Conservation (phyloP, 2,888 invertebrate species). For the Muscina levida region DNA sequence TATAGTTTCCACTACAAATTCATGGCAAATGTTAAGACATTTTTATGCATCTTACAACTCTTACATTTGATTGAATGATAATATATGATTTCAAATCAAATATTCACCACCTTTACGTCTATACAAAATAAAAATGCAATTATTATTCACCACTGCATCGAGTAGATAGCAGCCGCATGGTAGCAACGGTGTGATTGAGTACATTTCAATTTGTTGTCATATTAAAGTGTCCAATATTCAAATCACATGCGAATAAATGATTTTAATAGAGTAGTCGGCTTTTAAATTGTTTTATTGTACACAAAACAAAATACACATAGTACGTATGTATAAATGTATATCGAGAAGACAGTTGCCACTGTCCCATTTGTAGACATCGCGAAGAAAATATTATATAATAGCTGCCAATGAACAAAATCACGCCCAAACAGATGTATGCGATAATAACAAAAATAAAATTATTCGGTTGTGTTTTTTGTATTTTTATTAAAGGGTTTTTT, state of each 20-base stretch:
- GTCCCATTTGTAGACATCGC: slow-evolving; percentile 4
- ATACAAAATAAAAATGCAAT: slow-evolving; percentile 1
- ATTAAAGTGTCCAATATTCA: slow-evolving; percentile 55
- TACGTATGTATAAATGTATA: too few species aligned
- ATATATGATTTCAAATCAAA: too few species aligned
- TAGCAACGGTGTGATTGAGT: too few species aligned
- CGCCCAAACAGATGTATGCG: not conserved
- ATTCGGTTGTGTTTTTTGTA: too few species aligned
- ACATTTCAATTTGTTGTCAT: slow-evolving; percentile 31
- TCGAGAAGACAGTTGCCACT: not conserved
- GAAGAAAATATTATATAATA: slow-evolving; percentile 26
- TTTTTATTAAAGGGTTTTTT: too few species aligned
- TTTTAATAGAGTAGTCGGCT: slow-evolving; percentile 34
- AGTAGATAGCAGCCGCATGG: too few species aligned
- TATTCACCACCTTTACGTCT: slow-evolving; percentile 22
- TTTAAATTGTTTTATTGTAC: slow-evolving; percentile 24
- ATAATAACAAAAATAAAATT: too few species aligned
- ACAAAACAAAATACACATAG: slow-evolving; percentile 5
- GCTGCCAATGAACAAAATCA: not conserved
- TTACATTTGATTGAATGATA: too few species aligned
- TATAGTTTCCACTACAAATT: not conserved
- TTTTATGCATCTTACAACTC: slow-evolving; percentile 7
- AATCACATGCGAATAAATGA: slow-evolving; percentile 40
- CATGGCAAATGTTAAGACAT: not conserved
- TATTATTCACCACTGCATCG: slow-evolving; percentile 57